These are phyloP conservation scores for Cheirogaleus major DNA, from an alignment of 2,797 vertebrate genomes.

Conservation along the genomic window DNA sequence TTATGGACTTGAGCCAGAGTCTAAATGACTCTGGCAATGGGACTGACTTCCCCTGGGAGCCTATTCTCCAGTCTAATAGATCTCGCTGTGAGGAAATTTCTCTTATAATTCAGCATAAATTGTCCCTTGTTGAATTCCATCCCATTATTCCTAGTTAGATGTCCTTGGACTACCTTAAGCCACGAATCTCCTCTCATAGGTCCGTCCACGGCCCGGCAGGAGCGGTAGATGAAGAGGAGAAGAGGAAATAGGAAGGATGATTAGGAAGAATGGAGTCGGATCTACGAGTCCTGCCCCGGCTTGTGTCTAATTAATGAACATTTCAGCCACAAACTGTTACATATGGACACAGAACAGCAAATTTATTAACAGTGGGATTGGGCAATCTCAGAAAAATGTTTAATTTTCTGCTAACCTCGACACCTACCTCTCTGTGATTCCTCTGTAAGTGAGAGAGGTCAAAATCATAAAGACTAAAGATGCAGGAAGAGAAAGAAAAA, in stretches of 20 bases:
- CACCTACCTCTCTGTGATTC: neutral
- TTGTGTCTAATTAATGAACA: neutral
- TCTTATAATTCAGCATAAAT: slow-evolving; percentile 81
- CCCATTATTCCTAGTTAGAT: slow-evolving; percentile 79
- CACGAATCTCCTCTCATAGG: neutral
- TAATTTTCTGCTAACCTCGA: neutral
- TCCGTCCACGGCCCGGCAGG: neutral
- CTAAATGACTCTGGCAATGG: slow-evolving; percentile 71
- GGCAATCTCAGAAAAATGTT: neutral
- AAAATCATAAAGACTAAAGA: neutral
- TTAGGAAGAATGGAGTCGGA: neutral
- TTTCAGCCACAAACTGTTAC: neutral
- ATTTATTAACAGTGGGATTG: neutral
- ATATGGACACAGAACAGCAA: neutral
- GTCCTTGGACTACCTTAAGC: slow-evolving; percentile 75
- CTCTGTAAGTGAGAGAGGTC: neutral
- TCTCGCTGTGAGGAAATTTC: slow-evolving; percentile 77
- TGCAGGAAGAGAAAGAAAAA: neutral
- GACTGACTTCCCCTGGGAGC: slow-evolving; percentile 74
- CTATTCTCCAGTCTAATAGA: slow-evolving; percentile 77
- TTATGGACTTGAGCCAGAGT: slow-evolving; percentile 61
- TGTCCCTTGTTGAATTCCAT: slow-evolving; percentile 80
- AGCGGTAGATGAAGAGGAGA: neutral
- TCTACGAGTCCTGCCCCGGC: neutral
- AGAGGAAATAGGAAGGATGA: neutral